Evolutionary conservation across 2,113 vertebrate genomes (phyloP).

Genomic region (Prunella himalayana): DNA sequence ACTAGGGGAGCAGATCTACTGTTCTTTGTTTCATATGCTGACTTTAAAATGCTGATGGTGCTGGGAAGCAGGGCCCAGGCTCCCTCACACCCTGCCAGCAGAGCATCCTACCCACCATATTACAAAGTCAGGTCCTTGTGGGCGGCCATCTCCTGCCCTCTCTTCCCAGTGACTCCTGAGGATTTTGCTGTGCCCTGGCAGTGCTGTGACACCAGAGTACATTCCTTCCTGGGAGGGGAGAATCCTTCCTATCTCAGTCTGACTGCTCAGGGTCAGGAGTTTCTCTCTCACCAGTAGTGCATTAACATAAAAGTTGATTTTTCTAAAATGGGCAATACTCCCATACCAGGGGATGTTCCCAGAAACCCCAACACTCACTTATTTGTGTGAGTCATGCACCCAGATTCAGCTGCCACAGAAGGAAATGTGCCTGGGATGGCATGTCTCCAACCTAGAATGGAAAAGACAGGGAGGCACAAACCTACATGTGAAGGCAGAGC

Average conservation of each 20-base stretch:
- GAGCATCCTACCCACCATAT: background rate
- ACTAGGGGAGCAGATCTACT: background rate
- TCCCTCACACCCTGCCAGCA: background rate
- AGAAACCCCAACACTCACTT: rapidly evolving
- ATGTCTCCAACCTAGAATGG: background rate
- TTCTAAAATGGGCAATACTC: background rate
- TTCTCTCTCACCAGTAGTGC: background rate
- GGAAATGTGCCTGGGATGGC: rapidly evolving
- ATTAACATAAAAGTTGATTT: background rate
- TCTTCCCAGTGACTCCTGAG: background rate
- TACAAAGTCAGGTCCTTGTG: background rate
- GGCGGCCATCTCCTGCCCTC: too few relatives aligned
- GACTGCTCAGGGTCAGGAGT: background rate
- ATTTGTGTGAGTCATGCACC: background rate
- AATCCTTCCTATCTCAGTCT: background rate
- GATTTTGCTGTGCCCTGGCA: background rate
- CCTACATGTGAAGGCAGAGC: rapidly evolving
- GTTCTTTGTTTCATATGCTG: background rate
- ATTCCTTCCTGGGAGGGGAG: background rate
- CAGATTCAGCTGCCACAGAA: background rate
- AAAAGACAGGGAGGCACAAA: background rate
- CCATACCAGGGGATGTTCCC: background rate
- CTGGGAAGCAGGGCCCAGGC: background rate
- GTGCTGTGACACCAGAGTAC: rapidly evolving
- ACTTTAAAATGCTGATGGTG: background rate